Conservation (phyloP, 2,797 vertebrate species). For the Pipistrellus nathusii region DNA sequence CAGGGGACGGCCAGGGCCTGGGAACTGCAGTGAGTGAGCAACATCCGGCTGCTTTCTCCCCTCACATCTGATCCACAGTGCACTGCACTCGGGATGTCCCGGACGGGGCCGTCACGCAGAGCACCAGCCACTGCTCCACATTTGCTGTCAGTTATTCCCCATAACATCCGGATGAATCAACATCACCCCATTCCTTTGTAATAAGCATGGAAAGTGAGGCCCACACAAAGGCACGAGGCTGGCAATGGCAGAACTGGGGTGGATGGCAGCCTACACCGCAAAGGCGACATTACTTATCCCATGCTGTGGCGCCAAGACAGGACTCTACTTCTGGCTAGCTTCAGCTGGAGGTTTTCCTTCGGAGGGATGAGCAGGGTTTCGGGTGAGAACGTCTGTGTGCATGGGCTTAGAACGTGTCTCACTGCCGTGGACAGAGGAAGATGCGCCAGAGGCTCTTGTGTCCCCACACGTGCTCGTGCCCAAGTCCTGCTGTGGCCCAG, state of each 20-base stretch:
- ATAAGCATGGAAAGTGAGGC: not conserved
- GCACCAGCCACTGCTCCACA: fast-evolving
- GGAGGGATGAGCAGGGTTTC: not conserved
- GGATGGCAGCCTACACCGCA: not conserved
- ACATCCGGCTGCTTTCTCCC: fast-evolving
- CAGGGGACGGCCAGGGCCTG: not conserved
- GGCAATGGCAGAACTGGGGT: not conserved
- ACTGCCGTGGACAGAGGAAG: not conserved
- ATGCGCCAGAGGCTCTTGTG: not conserved
- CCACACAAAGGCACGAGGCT: not conserved
- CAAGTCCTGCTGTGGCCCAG: not conserved
- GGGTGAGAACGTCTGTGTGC: not conserved
- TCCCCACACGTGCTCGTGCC: not conserved
- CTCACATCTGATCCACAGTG: not conserved
- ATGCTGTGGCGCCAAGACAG: not conserved
- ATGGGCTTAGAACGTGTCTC: not conserved
- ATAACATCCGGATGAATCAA: fast-evolving
- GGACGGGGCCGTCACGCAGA: fast-evolving
- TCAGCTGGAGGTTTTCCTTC: not conserved
- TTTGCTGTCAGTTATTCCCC: fast-evolving
- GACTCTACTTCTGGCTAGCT: not conserved
- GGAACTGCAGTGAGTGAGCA: not conserved
- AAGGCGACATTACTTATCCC: not conserved
- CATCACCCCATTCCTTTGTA: not conserved
- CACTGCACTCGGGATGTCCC: fast-evolving